Evolutionary conservation across 2,888 invertebrate genomes (phyloP), one percentile per base, ranked within the genome.

Genomic region (Eristalis pertinax): DNA sequence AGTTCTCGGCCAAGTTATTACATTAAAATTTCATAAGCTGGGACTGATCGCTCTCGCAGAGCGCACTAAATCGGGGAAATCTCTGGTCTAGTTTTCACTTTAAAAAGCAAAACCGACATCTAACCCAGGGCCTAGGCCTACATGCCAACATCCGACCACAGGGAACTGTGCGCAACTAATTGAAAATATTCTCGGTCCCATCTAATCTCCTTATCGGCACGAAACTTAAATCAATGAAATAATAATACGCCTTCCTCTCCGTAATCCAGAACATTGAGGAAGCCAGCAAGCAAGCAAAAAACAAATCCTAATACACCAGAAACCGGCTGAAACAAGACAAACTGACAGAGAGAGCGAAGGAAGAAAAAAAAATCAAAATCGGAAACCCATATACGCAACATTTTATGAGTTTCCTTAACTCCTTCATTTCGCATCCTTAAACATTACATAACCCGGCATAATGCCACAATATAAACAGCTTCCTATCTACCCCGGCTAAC

Each of bases 381-480:
- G 87, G 79, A 87, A 87, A 75, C 72, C 75, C 80, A 84, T 87
- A 87, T 80, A 87, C 79, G 84, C 84, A 87, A 76, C 87, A 73
- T 87, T 87, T 87, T 87, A 87, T 84, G 84, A 87, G 87, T 84
- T 86, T 87, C 84, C 80, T 84, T 87, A 84, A 87, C 87, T 87
- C 84, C 79, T 87, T 84, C 79, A 79, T 80, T 87, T 79, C 87
- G 87, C 87, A 84, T 87, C 76, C 84, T 87, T 87, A 65, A 87
- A 76, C 87, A 76, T 84, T 84, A 84, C 83, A 87, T 79, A 78
- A 74, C 79, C 87, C 75, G 79, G 74, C 75, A 83, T 79, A 87
- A 87, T 84, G 84, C 79, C 84, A 79, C 87, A 83, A 73, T 79
- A 84, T 87, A 87, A 87, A 84, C 87, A 84, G 79, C 70, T 87